Conservation (phyloP, 2,113 vertebrate genomes). For the Indicator indicator region DNA sequence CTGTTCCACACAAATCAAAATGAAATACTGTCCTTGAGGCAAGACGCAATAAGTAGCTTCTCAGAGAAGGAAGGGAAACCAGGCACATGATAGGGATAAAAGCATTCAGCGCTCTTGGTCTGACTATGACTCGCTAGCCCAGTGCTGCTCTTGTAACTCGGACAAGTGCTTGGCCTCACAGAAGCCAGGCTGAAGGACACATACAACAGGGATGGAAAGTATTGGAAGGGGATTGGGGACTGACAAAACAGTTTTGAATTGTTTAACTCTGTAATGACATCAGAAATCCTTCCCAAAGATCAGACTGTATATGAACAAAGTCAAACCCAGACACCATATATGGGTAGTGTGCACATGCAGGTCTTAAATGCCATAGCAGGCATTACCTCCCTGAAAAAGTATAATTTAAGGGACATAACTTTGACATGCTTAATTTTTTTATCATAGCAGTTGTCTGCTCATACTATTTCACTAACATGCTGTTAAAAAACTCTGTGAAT, state of each 20-base stretch:
- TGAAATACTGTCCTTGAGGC: background rate
- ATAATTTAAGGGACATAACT: background rate
- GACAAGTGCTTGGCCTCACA: too few species aligned
- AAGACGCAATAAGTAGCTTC: background rate
- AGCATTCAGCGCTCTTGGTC: fast-evolving
- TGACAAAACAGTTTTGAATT: background rate
- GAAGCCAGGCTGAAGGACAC: background rate
- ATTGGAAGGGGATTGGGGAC: background rate
- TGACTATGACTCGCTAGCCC: background rate
- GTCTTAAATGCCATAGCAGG: background rate
- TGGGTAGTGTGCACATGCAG: background rate
- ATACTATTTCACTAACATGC: background rate
- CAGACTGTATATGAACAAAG: background rate
- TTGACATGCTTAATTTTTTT: background rate
- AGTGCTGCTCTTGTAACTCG: fast-evolving
- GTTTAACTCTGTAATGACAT: background rate
- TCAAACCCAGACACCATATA: background rate
- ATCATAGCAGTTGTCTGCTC: background rate
- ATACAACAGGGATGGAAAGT: background rate
- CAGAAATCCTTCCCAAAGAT: background rate
- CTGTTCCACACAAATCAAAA: constrained; percentile 41
- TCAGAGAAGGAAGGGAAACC: background rate
- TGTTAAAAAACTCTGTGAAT: background rate
- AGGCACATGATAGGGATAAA: fast-evolving
- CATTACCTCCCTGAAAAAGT: background rate